Base-by-base conservation (phyloP, 1,140 invertebrate species). In the Halotydeus destructor region DNA sequence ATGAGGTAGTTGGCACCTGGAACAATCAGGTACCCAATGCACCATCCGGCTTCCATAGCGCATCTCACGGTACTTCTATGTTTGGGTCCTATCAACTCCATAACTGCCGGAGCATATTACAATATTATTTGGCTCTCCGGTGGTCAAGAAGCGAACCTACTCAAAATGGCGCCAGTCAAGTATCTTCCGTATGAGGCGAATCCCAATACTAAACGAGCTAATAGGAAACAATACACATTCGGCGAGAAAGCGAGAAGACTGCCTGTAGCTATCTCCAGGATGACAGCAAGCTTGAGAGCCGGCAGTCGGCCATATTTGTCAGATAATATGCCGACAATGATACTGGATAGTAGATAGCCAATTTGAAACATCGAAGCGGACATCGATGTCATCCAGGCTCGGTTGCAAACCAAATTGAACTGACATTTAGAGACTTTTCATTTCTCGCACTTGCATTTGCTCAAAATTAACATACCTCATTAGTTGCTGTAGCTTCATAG, bases 281-380 rank as follows among this genome's bases (percentile, higher is more conserved):
- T 28, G 22, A 33, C 23, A 49, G 32, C 49, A 43, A 54, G 9
- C 50, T 43, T 28, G 42, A 41, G 2, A 46, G 51, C 46, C 5
- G 36, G 45, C 9, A 22, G 12, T 32, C 46, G 2, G 14, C 46
- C 53, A 57, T 56, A 73, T 63, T 76, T 83, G 57, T 86, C 81
- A 1, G 79, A 77, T 37, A 84, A 57, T 46, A 74, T 69, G 12
- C 79, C 78, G 55, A 84, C 77, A 27, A 77, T 58, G 28, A 82
- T 68, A 35, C 76, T 78, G 16, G 79, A 78, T 47, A 79, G 49
- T 52, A 82, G 68, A 33, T 78, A 76, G 43, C 81, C 81, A 45
- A 75, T 58, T 76, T 85, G 83, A 55, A 80, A 81, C 30, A 81
- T 52, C 1, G 78, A 70, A 56, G 81, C 76, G 5, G 74, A 70